phyloP scores from a whole-genome alignment of 2,113 vertebrate genomes.

The Myiozetetes cayanensis region DNA sequence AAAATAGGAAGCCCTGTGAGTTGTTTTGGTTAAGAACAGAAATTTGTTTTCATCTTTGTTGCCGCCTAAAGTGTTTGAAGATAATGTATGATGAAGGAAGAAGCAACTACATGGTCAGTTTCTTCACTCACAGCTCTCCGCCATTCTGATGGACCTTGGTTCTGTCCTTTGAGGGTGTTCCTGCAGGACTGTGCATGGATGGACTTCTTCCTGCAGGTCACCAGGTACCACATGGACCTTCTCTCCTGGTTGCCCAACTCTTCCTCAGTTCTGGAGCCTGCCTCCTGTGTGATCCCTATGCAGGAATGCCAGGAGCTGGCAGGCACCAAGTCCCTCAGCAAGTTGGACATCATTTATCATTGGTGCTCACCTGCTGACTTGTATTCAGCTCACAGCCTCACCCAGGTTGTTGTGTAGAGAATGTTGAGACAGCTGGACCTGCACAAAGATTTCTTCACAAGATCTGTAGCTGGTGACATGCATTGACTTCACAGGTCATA shows the following conservation, averaged over 20 bases:
- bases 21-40: background rate
- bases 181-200: background rate
- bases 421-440: background rate
- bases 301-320: background rate
- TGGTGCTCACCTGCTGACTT: background rate
- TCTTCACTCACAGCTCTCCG: background rate
- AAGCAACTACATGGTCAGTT: background rate
- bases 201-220: background rate
- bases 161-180: background rate
- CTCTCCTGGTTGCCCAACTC: background rate
- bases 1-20: background rate
- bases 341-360: background rate
- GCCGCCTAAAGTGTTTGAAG: background rate
- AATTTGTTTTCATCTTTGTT: background rate
- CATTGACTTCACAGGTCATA: background rate
- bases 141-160: background rate
- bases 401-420: background rate
- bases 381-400: background rate
- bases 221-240: background rate
- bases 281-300: rapidly evolving
- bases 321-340: background rate
- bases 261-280: background rate
- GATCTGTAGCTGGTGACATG: background rate
- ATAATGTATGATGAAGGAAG: background rate
- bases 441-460: background rate